phyloP scores from a whole-genome alignment of 2,113 vertebrate species.

The Mobula hypostoma region DNA sequence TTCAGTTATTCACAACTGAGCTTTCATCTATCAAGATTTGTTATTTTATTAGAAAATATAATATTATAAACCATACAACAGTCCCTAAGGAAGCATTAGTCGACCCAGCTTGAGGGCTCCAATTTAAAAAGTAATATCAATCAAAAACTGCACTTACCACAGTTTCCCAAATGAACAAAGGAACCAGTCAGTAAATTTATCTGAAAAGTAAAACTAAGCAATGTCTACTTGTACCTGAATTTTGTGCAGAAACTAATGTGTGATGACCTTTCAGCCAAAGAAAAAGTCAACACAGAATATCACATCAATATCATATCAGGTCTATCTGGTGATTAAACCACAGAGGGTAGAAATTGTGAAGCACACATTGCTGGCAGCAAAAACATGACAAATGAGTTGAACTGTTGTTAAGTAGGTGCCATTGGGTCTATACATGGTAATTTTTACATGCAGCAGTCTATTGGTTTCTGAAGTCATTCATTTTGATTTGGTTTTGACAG shows the following conservation, averaged over 20 bases:
- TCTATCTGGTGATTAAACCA: conserved; percentile 34
- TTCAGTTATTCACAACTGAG: conserved; percentile 1
- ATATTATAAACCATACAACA: background rate
- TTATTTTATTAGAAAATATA: conserved; percentile 13
- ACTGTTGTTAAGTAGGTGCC: conserved; percentile 18
- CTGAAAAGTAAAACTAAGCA: conserved; percentile 31
- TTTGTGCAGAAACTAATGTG: background rate
- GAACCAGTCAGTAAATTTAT: background rate
- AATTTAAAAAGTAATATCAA: conserved; percentile 33
- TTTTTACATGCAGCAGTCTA: conserved; percentile 28
- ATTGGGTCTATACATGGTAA: conserved; percentile 26
- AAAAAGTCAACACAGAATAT: conserved; percentile 25
- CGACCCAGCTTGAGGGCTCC: background rate
- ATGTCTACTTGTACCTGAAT: background rate
- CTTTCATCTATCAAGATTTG: background rate
- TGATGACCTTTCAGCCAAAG: background rate
- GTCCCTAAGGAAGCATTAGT: background rate
- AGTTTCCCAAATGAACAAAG: conserved; percentile 29
- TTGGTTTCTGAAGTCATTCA: conserved; percentile 34
- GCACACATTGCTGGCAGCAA: conserved; percentile 24
- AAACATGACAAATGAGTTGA: conserved; percentile 29
- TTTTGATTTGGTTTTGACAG: conserved; percentile 36
- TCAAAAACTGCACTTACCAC: conserved; percentile 30
- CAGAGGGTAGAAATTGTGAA: conserved; percentile 17
- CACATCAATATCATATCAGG: conserved; percentile 34